Evolutionary conservation across 2,113 vertebrate genomes (phyloP).

Genomic region (Myiopsitta monachus): DNA sequence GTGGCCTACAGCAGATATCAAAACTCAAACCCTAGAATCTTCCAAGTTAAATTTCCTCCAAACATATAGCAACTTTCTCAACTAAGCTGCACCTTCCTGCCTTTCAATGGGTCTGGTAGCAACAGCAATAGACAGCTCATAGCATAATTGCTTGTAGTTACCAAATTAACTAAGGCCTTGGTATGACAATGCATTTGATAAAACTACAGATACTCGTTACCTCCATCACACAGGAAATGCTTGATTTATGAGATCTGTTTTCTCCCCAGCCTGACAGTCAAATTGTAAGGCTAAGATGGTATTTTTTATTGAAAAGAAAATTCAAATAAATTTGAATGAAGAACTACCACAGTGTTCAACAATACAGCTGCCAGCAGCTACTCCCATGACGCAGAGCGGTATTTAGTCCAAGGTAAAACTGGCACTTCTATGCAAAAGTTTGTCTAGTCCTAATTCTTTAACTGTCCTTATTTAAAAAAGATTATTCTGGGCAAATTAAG

Average conservation of each 20-base stretch:
- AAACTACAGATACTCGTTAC: neutral
- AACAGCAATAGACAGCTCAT: neutral
- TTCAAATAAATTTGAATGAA: neutral
- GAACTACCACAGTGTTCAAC: neutral
- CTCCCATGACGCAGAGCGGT: neutral
- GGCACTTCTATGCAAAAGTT: neutral
- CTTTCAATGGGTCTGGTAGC: neutral
- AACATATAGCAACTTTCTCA: neutral
- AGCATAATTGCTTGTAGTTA: neutral
- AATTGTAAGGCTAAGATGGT: neutral
- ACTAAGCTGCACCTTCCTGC: neutral
- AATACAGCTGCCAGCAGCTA: neutral
- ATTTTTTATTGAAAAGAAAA: neutral
- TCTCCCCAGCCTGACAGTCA: neutral
- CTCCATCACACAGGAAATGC: neutral
- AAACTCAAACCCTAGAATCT: neutral
- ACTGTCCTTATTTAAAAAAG: neutral
- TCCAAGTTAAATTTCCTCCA: neutral
- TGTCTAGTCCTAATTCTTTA: neutral
- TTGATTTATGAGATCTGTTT: neutral
- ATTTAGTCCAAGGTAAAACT: neutral
- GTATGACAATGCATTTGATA: neutral
- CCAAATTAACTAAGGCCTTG: neutral
- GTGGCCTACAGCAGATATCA: neutral
- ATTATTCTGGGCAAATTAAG: neutral